phyloP scores from a whole-genome alignment of 2,888 invertebrate genomes.

The Microctonus hyperodae region DNA sequence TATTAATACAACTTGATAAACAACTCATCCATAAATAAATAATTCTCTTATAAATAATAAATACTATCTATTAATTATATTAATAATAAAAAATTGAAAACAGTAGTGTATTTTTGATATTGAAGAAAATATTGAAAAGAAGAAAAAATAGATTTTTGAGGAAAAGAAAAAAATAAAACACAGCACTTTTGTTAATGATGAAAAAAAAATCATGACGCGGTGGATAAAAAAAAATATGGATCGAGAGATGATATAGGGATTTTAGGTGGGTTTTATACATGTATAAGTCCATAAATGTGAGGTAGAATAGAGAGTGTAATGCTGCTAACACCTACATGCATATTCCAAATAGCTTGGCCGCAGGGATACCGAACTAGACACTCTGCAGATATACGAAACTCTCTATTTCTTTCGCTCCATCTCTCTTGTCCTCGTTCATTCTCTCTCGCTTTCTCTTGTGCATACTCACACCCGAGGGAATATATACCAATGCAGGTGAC shows the following conservation, averaged over 20 bases:
- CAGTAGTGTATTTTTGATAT: neutral
- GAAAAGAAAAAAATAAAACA: neutral
- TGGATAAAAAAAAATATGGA: neutral
- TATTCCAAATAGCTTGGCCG: constrained; percentile 33
- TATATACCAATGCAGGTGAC: constrained; percentile 57
- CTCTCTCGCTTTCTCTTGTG: neutral
- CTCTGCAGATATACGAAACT: constrained; percentile 41
- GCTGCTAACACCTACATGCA: constrained; percentile 36
- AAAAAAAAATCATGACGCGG: neutral
- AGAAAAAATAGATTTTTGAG: neutral
- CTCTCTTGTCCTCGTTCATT: neutral
- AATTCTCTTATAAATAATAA: neutral
- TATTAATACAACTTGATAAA: neutral
- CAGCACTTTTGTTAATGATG: neutral
- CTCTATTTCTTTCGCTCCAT: constrained; percentile 12
- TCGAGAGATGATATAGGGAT: neutral
- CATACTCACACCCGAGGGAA: constrained; percentile 32
- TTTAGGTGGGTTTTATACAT: neutral
- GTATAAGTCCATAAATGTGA: neutral
- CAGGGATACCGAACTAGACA: constrained; percentile 35
- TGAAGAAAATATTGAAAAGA: neutral
- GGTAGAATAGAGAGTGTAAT: constrained; percentile 29
- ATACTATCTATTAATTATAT: neutral
- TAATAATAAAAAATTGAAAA: neutral
- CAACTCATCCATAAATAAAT: neutral